Conservation (phyloP, 2,113 vertebrate genomes). For the Xyliphius kryptos region DNA sequence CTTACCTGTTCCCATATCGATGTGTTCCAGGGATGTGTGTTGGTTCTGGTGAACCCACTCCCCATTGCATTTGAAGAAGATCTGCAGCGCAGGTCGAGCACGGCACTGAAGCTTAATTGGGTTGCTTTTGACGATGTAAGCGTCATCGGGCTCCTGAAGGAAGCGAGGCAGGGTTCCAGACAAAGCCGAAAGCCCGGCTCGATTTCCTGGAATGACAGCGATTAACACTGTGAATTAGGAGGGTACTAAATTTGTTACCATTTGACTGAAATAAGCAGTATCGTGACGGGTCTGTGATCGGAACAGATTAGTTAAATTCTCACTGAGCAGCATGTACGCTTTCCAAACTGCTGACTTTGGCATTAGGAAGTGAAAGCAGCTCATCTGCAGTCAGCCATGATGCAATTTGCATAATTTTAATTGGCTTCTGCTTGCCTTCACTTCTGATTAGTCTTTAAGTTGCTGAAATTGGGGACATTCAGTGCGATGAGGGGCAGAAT, state of each 20-base stretch:
- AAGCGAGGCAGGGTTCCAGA: slow-evolving; percentile 88
- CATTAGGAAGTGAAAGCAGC: slow-evolving; percentile 3
- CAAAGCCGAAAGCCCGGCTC: slow-evolving; percentile 69
- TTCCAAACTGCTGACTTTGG: background rate
- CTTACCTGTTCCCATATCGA: slow-evolving; percentile 82
- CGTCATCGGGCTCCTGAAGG: slow-evolving; percentile 89
- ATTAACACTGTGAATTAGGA: no score
- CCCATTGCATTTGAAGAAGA: slow-evolving; percentile 98
- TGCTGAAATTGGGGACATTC: slow-evolving; percentile 14
- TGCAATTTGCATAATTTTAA: slow-evolving; percentile 34
- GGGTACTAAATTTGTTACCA: no score
- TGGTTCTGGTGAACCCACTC: slow-evolving; percentile 98
- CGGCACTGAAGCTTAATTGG: slow-evolving; percentile 87
- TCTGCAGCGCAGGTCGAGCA: slow-evolving; percentile 88
- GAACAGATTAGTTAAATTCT: no score
- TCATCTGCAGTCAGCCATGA: slow-evolving; percentile 16
- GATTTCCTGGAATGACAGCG: slow-evolving; percentile 64
- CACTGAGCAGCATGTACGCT: background rate
- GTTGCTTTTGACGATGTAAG: slow-evolving; percentile 95
- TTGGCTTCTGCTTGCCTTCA: slow-evolving; percentile 33
- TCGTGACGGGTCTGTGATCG: no score
- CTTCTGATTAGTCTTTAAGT: slow-evolving; percentile 24
- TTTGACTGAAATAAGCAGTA: no score
- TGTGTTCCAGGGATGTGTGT: slow-evolving; percentile 81
- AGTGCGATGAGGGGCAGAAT: slow-evolving; percentile 1